Base-by-base conservation (phyloP, 2,113 vertebrate species). In the Nestor notabilis region DNA sequence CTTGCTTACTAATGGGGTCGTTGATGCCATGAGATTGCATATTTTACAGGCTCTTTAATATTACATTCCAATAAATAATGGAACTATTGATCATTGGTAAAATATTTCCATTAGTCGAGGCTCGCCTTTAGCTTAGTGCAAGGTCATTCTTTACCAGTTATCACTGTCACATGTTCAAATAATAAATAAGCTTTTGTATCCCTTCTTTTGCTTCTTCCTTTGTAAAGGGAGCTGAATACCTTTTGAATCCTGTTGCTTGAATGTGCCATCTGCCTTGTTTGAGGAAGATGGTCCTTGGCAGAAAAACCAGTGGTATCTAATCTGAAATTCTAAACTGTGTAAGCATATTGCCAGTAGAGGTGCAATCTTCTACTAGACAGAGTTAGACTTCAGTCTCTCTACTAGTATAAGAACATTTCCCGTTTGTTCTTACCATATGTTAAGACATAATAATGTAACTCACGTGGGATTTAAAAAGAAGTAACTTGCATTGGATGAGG, bases 311-410 rank as follows among this genome's bases (percentile, higher is more conserved):
- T 95, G 87, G 66, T 65, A 64, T 96, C 72, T 95, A 55, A 93
- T 97, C 44, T 94, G 87, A 93, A 96, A 86, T 94, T 91, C 75
- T 95, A 53, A 96, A 70, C 70, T 90, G 79, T 86, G 8, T 70
- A 64, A 94, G 83, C 85, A 80, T 96, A 86, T 90, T 96, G 90
- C 92, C 53, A 61, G 58, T 78, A 65, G 84, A 91, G 65, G 82
- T 96, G 93, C 78, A 89, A 61, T 87, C 60, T 81, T 93, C 65
- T 75, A 68, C 60, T 80, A 71, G 87, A 89, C 56, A 56, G 71
- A 92, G 95, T 97, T 89, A 95, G 89, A 95, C 76, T 94, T 71
- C 72, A 80, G 78, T 96, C 76, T 96, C 87, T 86, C 83, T 92
- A 50, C 60, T 92, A 17, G 24, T 68, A 16, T 25, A 81, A 86